Evolutionary conservation across 2,888 invertebrate species (phyloP).

Genomic region (Azorinus chamasolen): DNA sequence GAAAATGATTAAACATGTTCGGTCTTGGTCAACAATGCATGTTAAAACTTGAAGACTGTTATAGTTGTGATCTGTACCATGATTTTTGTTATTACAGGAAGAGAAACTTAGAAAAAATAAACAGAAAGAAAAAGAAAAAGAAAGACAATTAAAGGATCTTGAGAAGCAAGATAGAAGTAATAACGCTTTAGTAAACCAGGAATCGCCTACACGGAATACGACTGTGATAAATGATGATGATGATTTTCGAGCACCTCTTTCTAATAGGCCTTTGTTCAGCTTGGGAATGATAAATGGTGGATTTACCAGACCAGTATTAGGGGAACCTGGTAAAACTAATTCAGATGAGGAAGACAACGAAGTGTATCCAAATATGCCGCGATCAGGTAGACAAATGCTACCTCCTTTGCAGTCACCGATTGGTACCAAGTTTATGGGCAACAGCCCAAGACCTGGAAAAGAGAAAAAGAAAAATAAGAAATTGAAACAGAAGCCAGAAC

Average conservation of each 20-base stretch:
- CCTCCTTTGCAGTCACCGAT: conserved; percentile 73
- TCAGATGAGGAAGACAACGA: conserved; percentile 25
- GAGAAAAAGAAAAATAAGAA: conserved; percentile 45
- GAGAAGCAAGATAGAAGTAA: conserved; percentile 26
- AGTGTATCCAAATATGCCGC: conserved; percentile 5
- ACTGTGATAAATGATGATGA: conserved; percentile 1
- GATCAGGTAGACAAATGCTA: conserved; percentile 54
- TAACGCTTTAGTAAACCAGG: neutral
- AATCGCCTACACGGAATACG: neutral
- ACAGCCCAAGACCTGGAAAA: conserved; percentile 31
- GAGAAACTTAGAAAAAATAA: conserved; percentile 68
- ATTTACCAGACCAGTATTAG: conserved; percentile 8
- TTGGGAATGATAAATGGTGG: conserved; percentile 34
- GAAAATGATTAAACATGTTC: no score
- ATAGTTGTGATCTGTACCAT: no score
- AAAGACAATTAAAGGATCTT: conserved; percentile 49
- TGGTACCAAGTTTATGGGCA: conserved; percentile 66
- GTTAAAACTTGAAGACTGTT: no score
- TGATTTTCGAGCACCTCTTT: conserved; percentile 51
- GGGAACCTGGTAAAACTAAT: neutral
- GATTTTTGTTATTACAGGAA: conserved; percentile 59
- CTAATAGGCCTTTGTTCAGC: conserved; percentile 49
- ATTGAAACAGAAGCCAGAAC: conserved; percentile 7
- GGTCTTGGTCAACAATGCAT: no score
- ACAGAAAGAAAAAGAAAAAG: conserved; percentile 65